A percentile compares a stretch with the other conserved stretches of the same genome.
These are phyloP conservation scores for Hippolais icterina DNA, from an alignment of 2,113 vertebrate genomes.

Conservation along the genomic window DNA sequence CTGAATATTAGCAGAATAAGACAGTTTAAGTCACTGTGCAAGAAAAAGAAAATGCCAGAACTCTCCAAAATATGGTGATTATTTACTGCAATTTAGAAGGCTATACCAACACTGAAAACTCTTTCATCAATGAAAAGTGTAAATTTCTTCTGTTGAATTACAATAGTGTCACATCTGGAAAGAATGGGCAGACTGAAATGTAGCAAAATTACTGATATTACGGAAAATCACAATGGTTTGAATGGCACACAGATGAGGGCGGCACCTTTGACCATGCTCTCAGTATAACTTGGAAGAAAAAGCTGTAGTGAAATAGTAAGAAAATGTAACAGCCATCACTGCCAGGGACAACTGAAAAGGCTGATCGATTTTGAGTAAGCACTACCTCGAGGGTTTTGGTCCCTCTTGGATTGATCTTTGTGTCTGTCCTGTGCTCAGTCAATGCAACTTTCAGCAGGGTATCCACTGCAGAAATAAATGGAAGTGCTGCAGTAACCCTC, in stretches of 20 bases:
- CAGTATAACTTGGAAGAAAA: conserved; percentile 36
- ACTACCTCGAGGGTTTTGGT: conserved; percentile 53
- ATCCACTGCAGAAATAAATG: conserved; percentile 46
- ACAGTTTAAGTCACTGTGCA: not conserved
- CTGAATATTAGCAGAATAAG: not conserved
- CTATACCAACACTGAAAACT: not conserved
- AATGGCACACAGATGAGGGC: not conserved
- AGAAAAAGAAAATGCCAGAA: not conserved
- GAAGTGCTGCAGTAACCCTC: not conserved
- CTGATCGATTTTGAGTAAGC: conserved; percentile 54
- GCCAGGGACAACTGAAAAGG: conserved; percentile 53
- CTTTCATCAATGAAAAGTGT: not conserved
- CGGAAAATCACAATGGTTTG: not conserved
- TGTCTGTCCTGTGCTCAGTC: conserved; percentile 48
- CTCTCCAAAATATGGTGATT: not conserved
- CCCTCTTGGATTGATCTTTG: conserved; percentile 49
- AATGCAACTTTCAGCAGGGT: conserved; percentile 55
- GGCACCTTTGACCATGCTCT: not conserved
- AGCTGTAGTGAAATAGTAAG: conserved; percentile 38
- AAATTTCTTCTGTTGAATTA: not conserved
- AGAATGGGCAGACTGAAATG: not conserved
- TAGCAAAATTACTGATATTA: not conserved
- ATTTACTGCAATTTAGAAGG: conserved; percentile 15
- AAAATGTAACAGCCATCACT: conserved; percentile 54
- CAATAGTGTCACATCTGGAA: not conserved